Conservation (phyloP, 2,797 vertebrate species). For the Pangasius macronema region DNA sequence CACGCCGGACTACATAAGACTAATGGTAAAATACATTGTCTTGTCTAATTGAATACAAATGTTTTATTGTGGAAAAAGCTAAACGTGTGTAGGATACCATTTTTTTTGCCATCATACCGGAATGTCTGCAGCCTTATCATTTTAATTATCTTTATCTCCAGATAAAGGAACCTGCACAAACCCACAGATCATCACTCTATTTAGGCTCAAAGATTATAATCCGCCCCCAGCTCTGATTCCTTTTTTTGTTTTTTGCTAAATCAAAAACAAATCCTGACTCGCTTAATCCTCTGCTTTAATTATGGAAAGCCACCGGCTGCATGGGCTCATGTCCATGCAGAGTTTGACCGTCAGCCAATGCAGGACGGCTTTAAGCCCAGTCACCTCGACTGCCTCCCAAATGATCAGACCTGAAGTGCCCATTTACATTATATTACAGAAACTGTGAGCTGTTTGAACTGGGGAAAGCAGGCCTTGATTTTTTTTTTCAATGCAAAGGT, state of each 20-base stretch:
- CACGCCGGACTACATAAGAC: background rate
- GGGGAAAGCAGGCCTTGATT: background rate
- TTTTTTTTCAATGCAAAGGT: background rate
- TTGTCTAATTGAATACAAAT: slow-evolving; percentile 24
- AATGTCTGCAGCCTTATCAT: slow-evolving; percentile 57
- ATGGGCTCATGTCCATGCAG: slow-evolving; percentile 43
- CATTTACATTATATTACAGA: slow-evolving; percentile 56
- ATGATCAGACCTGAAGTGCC: slow-evolving; percentile 1
- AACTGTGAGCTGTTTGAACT: background rate
- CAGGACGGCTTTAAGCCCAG: slow-evolving; percentile 41
- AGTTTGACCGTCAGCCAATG: slow-evolving; percentile 43
- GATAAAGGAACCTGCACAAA: slow-evolving; percentile 46
- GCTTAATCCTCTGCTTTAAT: slow-evolving; percentile 63
- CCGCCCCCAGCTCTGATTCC: slow-evolving; percentile 24
- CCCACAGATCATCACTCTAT: slow-evolving; percentile 53
- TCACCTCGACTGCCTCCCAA: slow-evolving; percentile 36
- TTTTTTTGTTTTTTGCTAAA: slow-evolving; percentile 53
- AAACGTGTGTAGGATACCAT: background rate
- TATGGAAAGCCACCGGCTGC: slow-evolving; percentile 60
- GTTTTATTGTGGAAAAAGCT: background rate
- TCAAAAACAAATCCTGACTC: slow-evolving; percentile 60
- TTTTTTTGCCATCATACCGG: slow-evolving; percentile 11
- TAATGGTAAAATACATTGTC: background rate
- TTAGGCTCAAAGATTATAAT: slow-evolving; percentile 54
- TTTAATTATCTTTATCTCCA: slow-evolving; percentile 50